Evolutionary conservation across 2,888 invertebrate species (phyloP).

Genomic region (Polymixis lichenea): DNA sequence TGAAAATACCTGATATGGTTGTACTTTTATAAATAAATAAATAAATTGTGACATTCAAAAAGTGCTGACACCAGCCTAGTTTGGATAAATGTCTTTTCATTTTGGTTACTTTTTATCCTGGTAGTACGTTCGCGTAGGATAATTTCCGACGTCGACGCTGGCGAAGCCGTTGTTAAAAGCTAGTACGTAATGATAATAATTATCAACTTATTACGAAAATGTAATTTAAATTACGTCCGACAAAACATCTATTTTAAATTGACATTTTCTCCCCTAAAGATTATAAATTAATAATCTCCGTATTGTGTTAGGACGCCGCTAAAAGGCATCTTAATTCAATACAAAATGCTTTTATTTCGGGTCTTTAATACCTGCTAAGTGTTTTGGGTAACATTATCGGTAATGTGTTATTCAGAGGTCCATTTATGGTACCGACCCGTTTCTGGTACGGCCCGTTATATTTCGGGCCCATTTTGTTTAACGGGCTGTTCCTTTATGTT

Average conservation of each 20-base stretch:
- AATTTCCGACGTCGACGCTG: no score
- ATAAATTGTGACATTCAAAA: no score
- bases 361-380: conserved; percentile 45
- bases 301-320: conserved; percentile 49
- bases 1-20: no score
- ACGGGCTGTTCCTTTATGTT: conserved; percentile 32
- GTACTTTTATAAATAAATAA: no score
- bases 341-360: conserved; percentile 52
- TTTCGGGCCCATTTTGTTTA: conserved; percentile 48
- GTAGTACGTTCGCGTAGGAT: no score
- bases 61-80: no score
- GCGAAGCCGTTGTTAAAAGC: no score
- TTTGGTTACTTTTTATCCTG: no score
- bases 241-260: conserved; percentile 22
- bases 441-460: conserved; percentile 29
- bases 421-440: conserved; percentile 31
- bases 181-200: background rate
- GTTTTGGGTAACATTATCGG: conserved; percentile 54
- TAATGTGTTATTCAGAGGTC: conserved; percentile 52
- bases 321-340: conserved; percentile 57
- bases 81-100: no score
- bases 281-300: conserved; percentile 26
- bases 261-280: conserved; percentile 22
- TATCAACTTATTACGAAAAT: background rate
- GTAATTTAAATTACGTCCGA: background rate